Evolutionary conservation across 1,140 invertebrate genomes (phyloP).

Genomic region (Zaprionus ornatus): DNA sequence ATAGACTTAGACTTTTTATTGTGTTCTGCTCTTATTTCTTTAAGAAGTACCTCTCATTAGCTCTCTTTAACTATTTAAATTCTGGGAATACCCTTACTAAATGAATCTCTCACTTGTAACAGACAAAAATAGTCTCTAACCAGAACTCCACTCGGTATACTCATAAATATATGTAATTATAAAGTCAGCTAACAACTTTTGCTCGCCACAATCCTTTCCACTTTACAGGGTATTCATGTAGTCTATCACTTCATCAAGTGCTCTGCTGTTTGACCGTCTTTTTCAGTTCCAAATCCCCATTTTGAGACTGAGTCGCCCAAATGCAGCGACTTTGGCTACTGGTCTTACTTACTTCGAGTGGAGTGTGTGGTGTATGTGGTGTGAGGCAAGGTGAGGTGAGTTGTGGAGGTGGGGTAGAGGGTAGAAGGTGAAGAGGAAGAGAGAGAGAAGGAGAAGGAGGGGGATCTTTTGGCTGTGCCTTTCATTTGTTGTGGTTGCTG

Average conservation of each 20-base stretch:
- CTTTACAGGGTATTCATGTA: neutral
- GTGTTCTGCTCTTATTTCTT: neutral
- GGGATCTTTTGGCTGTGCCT: conserved; percentile 18
- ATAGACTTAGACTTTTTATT: neutral
- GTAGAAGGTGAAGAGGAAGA: neutral
- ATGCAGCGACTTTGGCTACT: conserved; percentile 73
- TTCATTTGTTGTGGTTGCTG: conserved; percentile 39
- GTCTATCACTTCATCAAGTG: neutral
- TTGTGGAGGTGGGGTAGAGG: neutral
- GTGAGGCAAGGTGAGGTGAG: neutral
- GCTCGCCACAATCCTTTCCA: neutral
- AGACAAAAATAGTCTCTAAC: neutral
- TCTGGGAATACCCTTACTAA: neutral
- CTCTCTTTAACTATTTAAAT: too few species aligned
- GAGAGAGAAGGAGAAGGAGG: neutral
- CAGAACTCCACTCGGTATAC: neutral
- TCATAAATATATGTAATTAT: neutral
- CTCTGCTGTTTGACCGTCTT: neutral
- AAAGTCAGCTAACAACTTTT: neutral
- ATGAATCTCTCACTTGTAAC: neutral
- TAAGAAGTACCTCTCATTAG: neutral
- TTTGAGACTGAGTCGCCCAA: conserved; percentile 25
- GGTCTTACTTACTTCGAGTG: conserved; percentile 62
- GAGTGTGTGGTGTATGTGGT: neutral
- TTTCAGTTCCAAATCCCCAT: conserved; percentile 32